Percentiles rank a stretch among this genome's conserved stretches.
phyloP scores from a whole-genome alignment of 2,113 vertebrate species.

The Elaphurus davidianus region DNA sequence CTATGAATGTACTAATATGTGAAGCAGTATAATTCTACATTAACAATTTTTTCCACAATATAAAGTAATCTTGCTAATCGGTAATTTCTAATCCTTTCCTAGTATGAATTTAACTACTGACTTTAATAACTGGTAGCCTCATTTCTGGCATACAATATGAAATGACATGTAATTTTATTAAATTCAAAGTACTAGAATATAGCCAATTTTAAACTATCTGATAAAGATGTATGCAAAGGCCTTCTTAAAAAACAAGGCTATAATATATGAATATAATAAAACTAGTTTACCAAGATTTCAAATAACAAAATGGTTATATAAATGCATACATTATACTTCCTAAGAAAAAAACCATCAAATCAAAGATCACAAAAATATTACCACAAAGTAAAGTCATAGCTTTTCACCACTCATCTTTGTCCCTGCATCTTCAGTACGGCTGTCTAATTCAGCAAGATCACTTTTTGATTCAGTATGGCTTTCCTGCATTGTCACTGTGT shows the following conservation, averaged over 20 bases:
- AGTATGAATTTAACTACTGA: constrained; percentile 47
- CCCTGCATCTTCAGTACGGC: constrained; percentile 80
- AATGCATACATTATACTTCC: constrained; percentile 67
- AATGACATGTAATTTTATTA: constrained; percentile 64
- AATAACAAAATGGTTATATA: constrained; percentile 59
- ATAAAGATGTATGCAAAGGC: constrained; percentile 68
- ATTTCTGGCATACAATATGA: constrained; percentile 52
- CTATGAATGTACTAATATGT: constrained; percentile 51
- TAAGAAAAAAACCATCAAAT: constrained; percentile 57
- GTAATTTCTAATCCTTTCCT: constrained; percentile 27
- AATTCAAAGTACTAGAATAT: constrained; percentile 49
- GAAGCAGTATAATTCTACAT: constrained; percentile 54
- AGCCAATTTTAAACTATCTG: constrained; percentile 49
- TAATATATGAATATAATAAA: constrained; percentile 66
- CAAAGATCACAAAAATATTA: constrained; percentile 67
- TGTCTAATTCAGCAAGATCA: constrained; percentile 77
- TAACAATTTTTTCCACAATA: constrained; percentile 47
- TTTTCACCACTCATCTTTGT: constrained; percentile 69
- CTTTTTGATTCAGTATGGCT: constrained; percentile 74
- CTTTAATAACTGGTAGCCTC: constrained; percentile 33
- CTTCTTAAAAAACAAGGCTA: constrained; percentile 66
- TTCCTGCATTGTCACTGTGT: constrained; percentile 73
- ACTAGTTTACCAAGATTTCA: constrained; percentile 62
- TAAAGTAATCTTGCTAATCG: constrained; percentile 44
- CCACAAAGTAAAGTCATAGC: constrained; percentile 60